Evolutionary conservation across 2,113 vertebrate species (phyloP).

Genomic region (Macrotus californicus): DNA sequence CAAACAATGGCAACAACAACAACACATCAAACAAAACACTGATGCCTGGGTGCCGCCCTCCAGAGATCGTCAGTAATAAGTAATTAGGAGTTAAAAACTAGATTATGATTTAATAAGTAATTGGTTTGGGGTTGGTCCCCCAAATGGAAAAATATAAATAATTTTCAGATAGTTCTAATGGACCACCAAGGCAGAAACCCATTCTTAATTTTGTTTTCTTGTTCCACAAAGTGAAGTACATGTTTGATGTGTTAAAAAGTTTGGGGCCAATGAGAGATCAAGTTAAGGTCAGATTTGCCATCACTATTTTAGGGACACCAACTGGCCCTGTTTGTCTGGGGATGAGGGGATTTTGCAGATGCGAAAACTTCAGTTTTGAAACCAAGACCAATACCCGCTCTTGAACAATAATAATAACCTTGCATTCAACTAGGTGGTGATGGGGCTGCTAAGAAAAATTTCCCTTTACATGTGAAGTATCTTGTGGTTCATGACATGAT

Average conservation of each 20-base stretch:
- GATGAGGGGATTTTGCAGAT: neutral
- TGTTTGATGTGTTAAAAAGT: no score
- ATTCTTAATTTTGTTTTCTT: neutral
- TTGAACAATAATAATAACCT: neutral
- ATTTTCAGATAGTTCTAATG: neutral
- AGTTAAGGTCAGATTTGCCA: neutral
- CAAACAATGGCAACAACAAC: neutral
- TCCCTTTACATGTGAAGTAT: fast-evolving
- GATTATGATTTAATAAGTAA: neutral
- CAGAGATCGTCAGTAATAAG: neutral
- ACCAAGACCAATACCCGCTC: neutral
- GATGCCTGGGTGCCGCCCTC: fast-evolving
- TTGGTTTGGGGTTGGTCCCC: neutral
- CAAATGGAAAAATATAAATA: neutral
- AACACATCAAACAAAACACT: neutral
- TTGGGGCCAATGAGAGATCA: neutral
- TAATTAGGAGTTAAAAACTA: neutral
- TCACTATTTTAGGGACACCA: no score
- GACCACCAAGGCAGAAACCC: neutral
- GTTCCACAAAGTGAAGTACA: neutral
- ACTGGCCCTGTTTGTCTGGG: neutral
- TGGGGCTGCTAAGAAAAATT: neutral
- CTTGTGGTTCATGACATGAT: fast-evolving
- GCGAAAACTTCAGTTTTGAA: neutral
- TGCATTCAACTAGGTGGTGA: fast-evolving